Evolutionary conservation across 2,888 invertebrate genomes (phyloP), one percentile per base, ranked within the genome.

Genomic region (Rutpela maculata): DNA sequence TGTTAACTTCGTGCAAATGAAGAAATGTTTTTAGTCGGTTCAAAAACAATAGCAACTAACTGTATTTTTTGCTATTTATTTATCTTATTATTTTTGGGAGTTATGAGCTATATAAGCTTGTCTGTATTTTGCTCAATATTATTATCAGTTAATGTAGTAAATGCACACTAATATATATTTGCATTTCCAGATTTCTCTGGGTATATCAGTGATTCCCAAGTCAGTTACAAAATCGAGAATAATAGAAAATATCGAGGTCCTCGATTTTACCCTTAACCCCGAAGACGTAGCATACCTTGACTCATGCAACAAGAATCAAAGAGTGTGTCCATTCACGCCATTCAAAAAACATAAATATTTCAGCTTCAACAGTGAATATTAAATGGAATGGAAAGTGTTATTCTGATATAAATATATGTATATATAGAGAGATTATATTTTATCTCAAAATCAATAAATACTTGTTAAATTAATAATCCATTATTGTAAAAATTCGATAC

Each of bases 141-240:
- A n/a, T n/a, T n/a, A n/a, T n/a, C n/a, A n/a, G n/a, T n/a, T 26
- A 26, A 26, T 26, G 3, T 26, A 26, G 26, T 26, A 26, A 4
- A 26, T 26, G 26, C 6, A 35, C 7, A 35, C 31, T 26, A 9
- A 6, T 35, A 35, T 35, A 35, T 35, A 3, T 35, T 35, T 35
- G 63, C 17, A 56, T 62, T 77, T 83, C 67, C 71, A 86, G 86
- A 77, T 86, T 55, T 81, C 82, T 66, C 78, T 87, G 75, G 87
- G 89, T 3, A 84, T 88, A 59, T 78, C 83, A 35, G 95, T 95
- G 26, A 95, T 97, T 80, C 97, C 97, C 0, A 97, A 97, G 88
- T 96, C 96, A 0, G 95, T 96, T 17, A 96, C 92, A 0, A 94
- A 94, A 83, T 90, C 92, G 0, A 91, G 95, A 83, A 94, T 96